Percentiles rank a stretch among this genome's conserved stretches.
phyloP scores from a whole-genome alignment of 2,797 vertebrate species.

The Diceros bicornis region DNA sequence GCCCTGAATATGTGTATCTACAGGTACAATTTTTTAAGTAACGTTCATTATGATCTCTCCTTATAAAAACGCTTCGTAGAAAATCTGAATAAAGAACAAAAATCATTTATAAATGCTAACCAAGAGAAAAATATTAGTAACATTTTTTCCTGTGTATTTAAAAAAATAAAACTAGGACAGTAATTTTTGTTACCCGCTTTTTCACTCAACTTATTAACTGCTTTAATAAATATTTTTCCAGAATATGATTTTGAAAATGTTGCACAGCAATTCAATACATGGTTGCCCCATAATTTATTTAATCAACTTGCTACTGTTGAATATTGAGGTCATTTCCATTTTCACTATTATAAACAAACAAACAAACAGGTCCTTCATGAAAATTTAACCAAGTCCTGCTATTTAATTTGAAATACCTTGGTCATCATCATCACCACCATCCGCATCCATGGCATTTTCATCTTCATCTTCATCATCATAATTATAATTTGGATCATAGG shows the following conservation, averaged over 20 bases:
- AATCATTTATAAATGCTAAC: not conserved
- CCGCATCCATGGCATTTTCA: slow-evolving; percentile 99
- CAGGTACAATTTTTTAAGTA: not conserved
- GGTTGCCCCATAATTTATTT: not conserved
- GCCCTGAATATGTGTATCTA: not conserved
- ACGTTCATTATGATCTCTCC: not conserved
- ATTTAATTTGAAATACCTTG: slow-evolving; percentile 93
- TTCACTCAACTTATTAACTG: not conserved
- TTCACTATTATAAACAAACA: slow-evolving; percentile 23
- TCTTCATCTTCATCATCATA: slow-evolving; percentile 99
- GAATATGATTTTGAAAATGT: slow-evolving; percentile 14
- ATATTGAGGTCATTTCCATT: not conserved
- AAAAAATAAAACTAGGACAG: not conserved
- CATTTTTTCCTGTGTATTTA: not conserved
- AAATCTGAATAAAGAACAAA: not conserved
- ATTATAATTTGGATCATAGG: slow-evolving; percentile 99
- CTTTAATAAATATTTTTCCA: slow-evolving; percentile 14
- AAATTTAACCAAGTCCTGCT: slow-evolving; percentile 40
- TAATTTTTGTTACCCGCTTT: not conserved
- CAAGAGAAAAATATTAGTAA: not conserved
- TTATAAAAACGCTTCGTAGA: slow-evolving; percentile 17
- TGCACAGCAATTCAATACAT: not conserved
- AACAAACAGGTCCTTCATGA: not conserved
- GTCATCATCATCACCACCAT: slow-evolving; percentile 98
- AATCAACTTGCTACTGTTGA: not conserved